Percentiles rank a stretch among this genome's conserved stretches.
Evolutionary conservation across 2,888 invertebrate species (phyloP).

Genomic region (Metellina segmentata): DNA sequence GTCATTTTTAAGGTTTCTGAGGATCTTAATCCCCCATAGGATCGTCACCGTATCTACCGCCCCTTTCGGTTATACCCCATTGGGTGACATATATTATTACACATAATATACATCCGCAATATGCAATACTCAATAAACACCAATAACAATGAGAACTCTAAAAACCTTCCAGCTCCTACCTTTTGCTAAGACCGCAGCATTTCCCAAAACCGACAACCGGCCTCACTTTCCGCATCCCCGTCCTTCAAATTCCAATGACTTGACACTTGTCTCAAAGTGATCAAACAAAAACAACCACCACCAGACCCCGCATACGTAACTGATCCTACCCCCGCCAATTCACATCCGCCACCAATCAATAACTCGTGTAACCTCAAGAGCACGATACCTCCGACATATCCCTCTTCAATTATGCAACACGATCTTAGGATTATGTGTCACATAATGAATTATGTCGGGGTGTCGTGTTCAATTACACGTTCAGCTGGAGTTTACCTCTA

Average conservation of each 20-base stretch:
- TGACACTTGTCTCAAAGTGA: neutral
- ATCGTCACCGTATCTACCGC: too few species aligned
- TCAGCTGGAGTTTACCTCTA: neutral
- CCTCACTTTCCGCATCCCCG: neutral
- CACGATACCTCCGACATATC: neutral
- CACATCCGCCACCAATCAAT: conserved; percentile 26
- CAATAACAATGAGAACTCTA: too few species aligned
- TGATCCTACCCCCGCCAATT: conserved; percentile 6
- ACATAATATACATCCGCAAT: too few species aligned
- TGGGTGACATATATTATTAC: too few species aligned
- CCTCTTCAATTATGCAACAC: conserved; percentile 34
- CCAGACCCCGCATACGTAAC: conserved; percentile 4
- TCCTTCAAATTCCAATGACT: conserved; percentile 19
- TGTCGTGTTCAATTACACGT: conserved; percentile 58
- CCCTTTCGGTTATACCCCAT: too few species aligned
- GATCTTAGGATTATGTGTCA: conserved; percentile 42
- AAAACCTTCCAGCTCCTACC: neutral
- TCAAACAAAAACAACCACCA: neutral
- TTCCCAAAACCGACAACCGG: neutral
- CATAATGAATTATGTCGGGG: conserved; percentile 34
- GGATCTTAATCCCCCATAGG: too few species aligned
- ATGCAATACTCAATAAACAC: too few species aligned
- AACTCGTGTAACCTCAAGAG: neutral
- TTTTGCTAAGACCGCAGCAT: neutral
- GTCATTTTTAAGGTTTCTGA: too few species aligned